These are phyloP conservation scores for Eledona agricola DNA, from an alignment of 2,888 invertebrate genomes.

Conservation along the genomic window DNA sequence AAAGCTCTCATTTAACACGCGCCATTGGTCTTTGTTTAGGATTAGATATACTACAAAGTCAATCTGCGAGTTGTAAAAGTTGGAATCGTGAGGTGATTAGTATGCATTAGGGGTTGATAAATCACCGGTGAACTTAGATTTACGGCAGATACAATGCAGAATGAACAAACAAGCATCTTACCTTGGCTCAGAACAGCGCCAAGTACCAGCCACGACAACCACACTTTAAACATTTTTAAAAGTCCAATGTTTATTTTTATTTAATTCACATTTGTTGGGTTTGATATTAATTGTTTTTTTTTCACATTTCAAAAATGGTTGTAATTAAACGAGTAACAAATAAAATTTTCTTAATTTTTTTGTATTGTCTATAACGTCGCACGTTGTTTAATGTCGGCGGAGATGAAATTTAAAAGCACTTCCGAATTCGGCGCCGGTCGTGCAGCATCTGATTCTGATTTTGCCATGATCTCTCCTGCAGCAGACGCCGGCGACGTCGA, in stretches of 20 bases:
- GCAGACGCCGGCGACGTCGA: conserved; percentile 31
- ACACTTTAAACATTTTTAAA: conserved; percentile 32
- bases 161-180: conserved; percentile 16
- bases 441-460: conserved; percentile 33
- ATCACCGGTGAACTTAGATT: conserved; percentile 4
- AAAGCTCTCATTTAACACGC: conserved; percentile 15
- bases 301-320: not conserved
- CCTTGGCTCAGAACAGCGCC: conserved; percentile 21
- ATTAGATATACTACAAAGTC: conserved; percentile 23
- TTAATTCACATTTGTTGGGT: no score
- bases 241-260: conserved; percentile 8
- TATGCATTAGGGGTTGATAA: conserved; percentile 22
- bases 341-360: no score
- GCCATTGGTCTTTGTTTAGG: conserved; percentile 20
- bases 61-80: conserved; percentile 8
- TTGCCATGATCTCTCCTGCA: conserved; percentile 20
- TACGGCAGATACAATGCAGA: not conserved
- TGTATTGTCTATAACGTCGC: no score
- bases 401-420: conserved; percentile 20
- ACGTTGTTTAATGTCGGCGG: conserved; percentile 18
- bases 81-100: conserved; percentile 19
- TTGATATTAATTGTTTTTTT: conserved; percentile 1
- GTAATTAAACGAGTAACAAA: no score
- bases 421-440: conserved; percentile 24
- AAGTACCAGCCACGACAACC: conserved; percentile 30